phyloP scores from a whole-genome alignment of 2,797 vertebrate species.

The Chelonia mydas region DNA sequence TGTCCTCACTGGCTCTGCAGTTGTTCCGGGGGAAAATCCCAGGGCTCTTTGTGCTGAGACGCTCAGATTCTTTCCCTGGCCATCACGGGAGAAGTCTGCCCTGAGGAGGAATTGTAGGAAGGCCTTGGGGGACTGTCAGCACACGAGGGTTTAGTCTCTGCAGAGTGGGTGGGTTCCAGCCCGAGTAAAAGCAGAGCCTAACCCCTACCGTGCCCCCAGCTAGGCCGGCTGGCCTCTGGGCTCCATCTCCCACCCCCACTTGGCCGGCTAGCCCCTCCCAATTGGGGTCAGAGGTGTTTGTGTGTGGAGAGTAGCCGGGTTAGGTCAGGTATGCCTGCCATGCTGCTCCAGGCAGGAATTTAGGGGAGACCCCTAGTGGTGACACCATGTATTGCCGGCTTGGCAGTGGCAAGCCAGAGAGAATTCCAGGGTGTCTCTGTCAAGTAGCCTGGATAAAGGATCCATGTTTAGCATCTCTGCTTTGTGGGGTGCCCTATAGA shows the following conservation, averaged over 20 bases:
- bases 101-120: neutral
- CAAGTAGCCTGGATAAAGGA: too few species aligned
- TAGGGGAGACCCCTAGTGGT: neutral
- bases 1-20: neutral
- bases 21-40: neutral
- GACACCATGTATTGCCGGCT: neutral
- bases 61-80: neutral
- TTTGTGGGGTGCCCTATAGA: too few species aligned
- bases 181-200: neutral
- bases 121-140: neutral
- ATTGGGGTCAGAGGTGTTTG: neutral
- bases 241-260: too few species aligned
- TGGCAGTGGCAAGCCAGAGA: neutral
- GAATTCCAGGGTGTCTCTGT: too few species aligned
- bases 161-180: neutral
- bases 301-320: neutral
- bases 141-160: too few species aligned
- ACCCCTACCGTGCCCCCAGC: too few species aligned
- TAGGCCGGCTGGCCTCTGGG: too few species aligned
- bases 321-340: too few species aligned
- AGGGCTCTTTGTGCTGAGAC: neutral
- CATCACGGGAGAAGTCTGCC: neutral
- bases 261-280: neutral
- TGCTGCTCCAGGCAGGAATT: neutral
- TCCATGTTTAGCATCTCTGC: too few species aligned